Base-by-base conservation (phyloP, 1,140 invertebrate species). In the Drosophila ananassae region DNA sequence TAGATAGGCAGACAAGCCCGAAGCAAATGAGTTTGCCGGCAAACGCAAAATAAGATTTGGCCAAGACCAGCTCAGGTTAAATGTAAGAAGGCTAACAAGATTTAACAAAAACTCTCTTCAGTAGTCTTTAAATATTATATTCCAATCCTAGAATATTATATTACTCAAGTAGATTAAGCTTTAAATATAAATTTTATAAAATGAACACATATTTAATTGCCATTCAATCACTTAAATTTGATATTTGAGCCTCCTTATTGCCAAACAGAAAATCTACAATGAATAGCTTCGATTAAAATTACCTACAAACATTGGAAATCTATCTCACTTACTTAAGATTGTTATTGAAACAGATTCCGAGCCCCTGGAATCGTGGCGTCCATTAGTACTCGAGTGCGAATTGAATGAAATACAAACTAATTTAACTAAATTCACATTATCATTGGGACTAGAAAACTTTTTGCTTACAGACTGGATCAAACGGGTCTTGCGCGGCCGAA, bases 401-500 rank as follows among this genome's bases (percentile, higher is more conserved):
- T 87, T 77, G 72, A 79, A 89, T 87, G 89, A 89, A 87, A 89
- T 83, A 89, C 63, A 55, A 82, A 73, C 83, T 83, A 87, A 89
- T 87, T 89, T 62, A 68, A 47, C 58, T 66, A 68, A 73, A 76
- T 87, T 83, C 62, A 73, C 75, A 71, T 61, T 53, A 51, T 66
- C 48, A 71, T 75, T 50, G 46, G 4, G 22, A 34, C 51, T 59
- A 60, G 22, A 54, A 76, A 41, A 75, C 21, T 59, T 24, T 22
- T 55, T 8, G 48, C 25, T 21, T 4, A 21, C 46, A 60, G 24
- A 37, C 44, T 21, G 30, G 46, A 13, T 52, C 25, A 34, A 46
- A 56, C 64, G 61, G 64, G 52, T 53, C 58, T 69, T 30, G 25
- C 34, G 47, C 13, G 22, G 63, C 39, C 28, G 13, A 55, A 41